A percentile compares a stretch with the other conserved stretches of the same genome.
phyloP scores from a whole-genome alignment of 1,140 invertebrate genomes.

The Pantala flavescens region DNA sequence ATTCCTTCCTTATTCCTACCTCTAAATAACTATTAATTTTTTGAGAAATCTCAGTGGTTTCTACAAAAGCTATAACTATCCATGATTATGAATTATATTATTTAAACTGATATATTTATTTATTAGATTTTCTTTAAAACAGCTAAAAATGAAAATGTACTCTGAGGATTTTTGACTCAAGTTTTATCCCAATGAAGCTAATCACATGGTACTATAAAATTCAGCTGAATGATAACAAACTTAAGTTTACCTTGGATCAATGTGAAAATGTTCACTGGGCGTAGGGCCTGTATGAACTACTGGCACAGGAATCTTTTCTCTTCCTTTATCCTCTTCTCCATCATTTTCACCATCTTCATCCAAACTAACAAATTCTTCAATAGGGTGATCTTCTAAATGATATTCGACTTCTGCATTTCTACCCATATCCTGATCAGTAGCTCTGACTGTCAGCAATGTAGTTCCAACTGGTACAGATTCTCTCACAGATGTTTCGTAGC shows the following conservation, averaged over 20 bases:
- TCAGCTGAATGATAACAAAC: too few species aligned
- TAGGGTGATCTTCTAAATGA: constrained; percentile 27
- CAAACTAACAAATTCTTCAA: constrained; percentile 29
- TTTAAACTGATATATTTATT: too few species aligned
- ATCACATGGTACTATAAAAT: too few species aligned
- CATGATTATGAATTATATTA: too few species aligned
- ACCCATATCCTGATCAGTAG: constrained; percentile 83
- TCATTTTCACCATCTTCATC: neutral
- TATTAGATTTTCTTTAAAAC: too few species aligned
- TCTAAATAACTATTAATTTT: too few species aligned
- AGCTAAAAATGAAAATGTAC: too few species aligned
- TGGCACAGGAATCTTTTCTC: neutral
- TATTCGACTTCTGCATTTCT: constrained; percentile 62
- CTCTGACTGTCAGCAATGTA: constrained; percentile 79
- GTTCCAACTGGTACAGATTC: constrained; percentile 80
- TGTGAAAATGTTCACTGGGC: constrained; percentile 1
- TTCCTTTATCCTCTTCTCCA: neutral
- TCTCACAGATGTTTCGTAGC: constrained; percentile 69
- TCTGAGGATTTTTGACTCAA: too few species aligned
- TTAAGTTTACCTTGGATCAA: neutral
- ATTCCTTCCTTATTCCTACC: too few species aligned
- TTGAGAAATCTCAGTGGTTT: too few species aligned
- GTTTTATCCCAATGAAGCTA: too few species aligned
- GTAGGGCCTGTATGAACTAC: neutral
- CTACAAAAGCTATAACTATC: too few species aligned